Conservation (phyloP, 37 sponge, comb jelly and placozoan genomes). For the Spongia lamella region DNA sequence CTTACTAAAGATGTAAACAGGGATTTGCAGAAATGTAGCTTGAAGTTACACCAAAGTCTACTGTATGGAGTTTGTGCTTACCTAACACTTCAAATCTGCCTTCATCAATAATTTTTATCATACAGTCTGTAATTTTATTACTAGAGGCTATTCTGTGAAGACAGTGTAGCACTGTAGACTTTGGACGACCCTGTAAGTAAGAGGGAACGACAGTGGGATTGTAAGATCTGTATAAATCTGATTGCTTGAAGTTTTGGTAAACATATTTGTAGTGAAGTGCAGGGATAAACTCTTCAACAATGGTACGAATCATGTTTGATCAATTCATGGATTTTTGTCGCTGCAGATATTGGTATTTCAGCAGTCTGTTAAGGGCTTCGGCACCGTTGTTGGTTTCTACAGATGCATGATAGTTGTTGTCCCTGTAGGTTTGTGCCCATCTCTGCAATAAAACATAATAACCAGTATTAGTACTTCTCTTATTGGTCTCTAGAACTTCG, state of each 20-base stretch:
- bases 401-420: constrained; percentile 14
- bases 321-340: neutral
- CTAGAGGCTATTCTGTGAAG: constrained; percentile 5
- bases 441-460: constrained; percentile 20
- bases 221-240: constrained; percentile 17
- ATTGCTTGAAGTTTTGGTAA: constrained; percentile 32
- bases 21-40: too few relatives aligned
- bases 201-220: constrained; percentile 16
- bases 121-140: too few relatives aligned
- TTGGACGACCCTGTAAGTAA: constrained; percentile 17
- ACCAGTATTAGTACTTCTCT: too few relatives aligned
- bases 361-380: constrained; percentile 12
- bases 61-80: too few relatives aligned
- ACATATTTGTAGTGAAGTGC: constrained; percentile 26
- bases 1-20: too few relatives aligned
- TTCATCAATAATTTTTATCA: too few relatives aligned
- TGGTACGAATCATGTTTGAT: constrained; percentile 8
- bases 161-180: constrained; percentile 2
- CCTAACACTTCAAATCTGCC: too few relatives aligned
- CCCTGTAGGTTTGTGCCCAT: constrained; percentile 13
- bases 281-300: constrained; percentile 8
- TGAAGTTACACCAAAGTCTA: too few relatives aligned
- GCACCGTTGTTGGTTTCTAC: constrained; percentile 16
- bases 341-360: constrained; percentile 16
- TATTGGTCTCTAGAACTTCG: too few relatives aligned